Conservation (phyloP, 37 sponge, comb jelly and placozoan species). For the Ephydatia muelleri region DNA sequence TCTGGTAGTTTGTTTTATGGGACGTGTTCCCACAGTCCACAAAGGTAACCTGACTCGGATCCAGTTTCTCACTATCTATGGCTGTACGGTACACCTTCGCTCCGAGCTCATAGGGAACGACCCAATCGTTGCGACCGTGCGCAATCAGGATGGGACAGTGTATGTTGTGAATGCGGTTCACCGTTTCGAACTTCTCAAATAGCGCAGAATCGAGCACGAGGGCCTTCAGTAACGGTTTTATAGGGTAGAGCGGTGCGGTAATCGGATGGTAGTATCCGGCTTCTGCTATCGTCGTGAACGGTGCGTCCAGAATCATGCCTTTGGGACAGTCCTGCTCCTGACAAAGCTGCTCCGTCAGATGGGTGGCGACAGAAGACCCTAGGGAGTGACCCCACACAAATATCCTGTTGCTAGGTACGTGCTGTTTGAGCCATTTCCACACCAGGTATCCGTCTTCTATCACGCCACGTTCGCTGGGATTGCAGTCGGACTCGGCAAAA, state of each 20-base stretch:
- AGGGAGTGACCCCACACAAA: slow-evolving; percentile 94
- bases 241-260: slow-evolving; percentile 50
- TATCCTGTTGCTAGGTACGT: slow-evolving; percentile 50
- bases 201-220: slow-evolving; percentile 35
- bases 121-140: slow-evolving; percentile 60
- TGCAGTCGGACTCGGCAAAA: slow-evolving; percentile 80
- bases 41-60: slow-evolving; percentile 29
- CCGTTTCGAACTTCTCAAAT: slow-evolving; percentile 58
- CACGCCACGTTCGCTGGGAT: slow-evolving; percentile 72
- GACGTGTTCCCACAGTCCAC: slow-evolving; percentile 47
- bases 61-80: slow-evolving; percentile 6
- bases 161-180: slow-evolving; percentile 28
- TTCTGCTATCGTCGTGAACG: slow-evolving; percentile 69
- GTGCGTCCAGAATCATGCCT: slow-evolving; percentile 79
- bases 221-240: slow-evolving; percentile 30
- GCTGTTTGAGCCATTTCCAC: slow-evolving; percentile 66
- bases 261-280: slow-evolving; percentile 67
- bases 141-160: slow-evolving; percentile 67
- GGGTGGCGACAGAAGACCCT: slow-evolving; percentile 77
- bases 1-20: slow-evolving; percentile 70
- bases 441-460: slow-evolving; percentile 71
- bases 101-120: slow-evolving; percentile 72
- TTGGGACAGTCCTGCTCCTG: not conserved
- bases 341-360: slow-evolving; percentile 46
- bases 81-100: slow-evolving; percentile 47